These are phyloP conservation scores for Centrocercus urophasianus DNA, from an alignment of 2,113 vertebrate species.

Conservation along the genomic window DNA sequence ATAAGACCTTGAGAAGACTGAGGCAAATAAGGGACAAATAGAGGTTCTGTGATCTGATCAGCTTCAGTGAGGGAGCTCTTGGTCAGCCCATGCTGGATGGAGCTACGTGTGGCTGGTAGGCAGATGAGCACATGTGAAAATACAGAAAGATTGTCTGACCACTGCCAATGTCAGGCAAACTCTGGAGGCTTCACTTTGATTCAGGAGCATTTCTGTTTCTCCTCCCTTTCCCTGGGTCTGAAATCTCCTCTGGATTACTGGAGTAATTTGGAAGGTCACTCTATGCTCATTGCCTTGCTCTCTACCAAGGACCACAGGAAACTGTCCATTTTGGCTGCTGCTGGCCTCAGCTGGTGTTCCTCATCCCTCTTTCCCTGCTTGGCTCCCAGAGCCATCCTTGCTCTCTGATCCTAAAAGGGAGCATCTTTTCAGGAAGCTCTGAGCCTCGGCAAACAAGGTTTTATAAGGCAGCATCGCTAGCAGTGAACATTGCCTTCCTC, in stretches of 20 bases:
- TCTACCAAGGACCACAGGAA: not conserved
- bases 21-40: not conserved
- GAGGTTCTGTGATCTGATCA: not conserved
- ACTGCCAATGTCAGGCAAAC: not conserved
- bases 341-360: rapidly evolving
- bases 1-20: not conserved
- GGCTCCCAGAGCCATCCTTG: rapidly evolving
- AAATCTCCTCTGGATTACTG: not conserved
- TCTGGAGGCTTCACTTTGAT: not conserved
- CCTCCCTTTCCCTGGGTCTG: not conserved
- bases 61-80: not conserved
- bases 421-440: not conserved
- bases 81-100: not conserved
- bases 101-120: not conserved
- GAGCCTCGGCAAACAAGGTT: constrained; percentile 23
- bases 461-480: constrained; percentile 50
- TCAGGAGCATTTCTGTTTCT: not conserved
- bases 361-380: not conserved
- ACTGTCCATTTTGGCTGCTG: not conserved
- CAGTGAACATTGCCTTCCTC: constrained; percentile 7
- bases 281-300: not conserved
- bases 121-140: not conserved
- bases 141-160: not conserved
- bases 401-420: not conserved
- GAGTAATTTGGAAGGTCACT: not conserved